Base-by-base conservation (phyloP, 2,797 vertebrate species). In the Lacerta agilis region DNA sequence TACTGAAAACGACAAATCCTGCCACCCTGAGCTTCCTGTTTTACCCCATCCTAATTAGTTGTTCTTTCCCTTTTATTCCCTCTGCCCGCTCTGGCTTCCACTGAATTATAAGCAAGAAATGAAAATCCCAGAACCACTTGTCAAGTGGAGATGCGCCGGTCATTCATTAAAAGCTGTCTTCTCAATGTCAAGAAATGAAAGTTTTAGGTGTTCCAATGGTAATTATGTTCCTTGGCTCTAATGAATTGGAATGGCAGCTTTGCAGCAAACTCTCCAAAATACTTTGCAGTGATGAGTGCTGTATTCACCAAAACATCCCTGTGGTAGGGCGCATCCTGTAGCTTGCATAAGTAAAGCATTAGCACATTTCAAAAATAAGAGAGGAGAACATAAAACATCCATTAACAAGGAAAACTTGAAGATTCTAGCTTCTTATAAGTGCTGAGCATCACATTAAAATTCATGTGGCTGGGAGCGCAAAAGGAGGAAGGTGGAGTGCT, bases 361-460 rank as follows among this genome's bases (percentile, higher is more conserved):
- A 38, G 64, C 55, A 71, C 72, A 67, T 78, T 45, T 81, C 6
- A 23, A 86, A 67, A 91, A 84, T 78, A 79, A 81, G 36, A 49
- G 36, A 1, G 20, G 25, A 86, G 79, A 82, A 78, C 72, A 79
- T 83, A 71, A 86, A 83, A 88, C 66, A 79, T 77, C 87, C 73
- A 83, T 88, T 88, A 71, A 69, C 43, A n/a, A 38, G 66, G 83
- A 78, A 43, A 79, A 71, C 38, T 67, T 55, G 66, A 71, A 36
- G 36, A 89, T 33, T 78, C 64, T n/a, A 36, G n/a, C 15, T 79
- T 86, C 71, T 71, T 82, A 72, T 36, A 38, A 88, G 61, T 29
- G 25, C 41, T 36, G 38, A 80, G 71, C 61, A 69, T 25, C 72
- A 58, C 83, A 85, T 85, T 85, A 85, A 81, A 85, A 86, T 89